Conservation (phyloP, 2,797 vertebrate genomes). For the Sphaeramia orbicularis region DNA sequence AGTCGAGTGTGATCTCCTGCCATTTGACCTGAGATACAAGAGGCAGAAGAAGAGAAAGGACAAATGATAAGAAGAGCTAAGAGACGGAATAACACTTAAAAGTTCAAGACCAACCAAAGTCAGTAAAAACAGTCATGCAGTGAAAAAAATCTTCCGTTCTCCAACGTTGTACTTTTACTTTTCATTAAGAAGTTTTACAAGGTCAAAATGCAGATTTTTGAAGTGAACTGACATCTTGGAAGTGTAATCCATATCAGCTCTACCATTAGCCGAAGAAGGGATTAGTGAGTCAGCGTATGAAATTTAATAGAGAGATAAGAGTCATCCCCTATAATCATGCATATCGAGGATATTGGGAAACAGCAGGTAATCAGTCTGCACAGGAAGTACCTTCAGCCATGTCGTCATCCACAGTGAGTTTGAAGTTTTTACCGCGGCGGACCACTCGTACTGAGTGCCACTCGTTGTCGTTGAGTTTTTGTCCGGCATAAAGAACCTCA, state of each 20-base stretch:
- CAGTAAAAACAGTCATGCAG: no score
- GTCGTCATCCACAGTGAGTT: constrained; percentile 94
- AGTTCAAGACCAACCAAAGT: no score
- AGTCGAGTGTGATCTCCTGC: constrained; percentile 95
- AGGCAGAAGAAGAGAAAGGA: constrained; percentile 3
- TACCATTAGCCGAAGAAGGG: background rate
- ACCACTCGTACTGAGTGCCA: constrained; percentile 97
- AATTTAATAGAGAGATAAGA: background rate
- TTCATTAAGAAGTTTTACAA: background rate
- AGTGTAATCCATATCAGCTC: background rate
- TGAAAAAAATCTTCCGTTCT: no score
- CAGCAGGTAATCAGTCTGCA: background rate
- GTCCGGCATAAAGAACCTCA: constrained; percentile 95
- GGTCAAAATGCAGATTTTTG: no score
- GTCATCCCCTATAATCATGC: background rate
- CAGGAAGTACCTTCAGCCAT: constrained; percentile 91
- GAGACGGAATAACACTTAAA: constrained; percentile 22
- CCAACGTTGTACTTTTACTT: no score
- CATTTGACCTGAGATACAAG: constrained; percentile 89
- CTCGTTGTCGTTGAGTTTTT: constrained; percentile 98
- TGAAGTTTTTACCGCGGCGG: constrained; percentile 94
- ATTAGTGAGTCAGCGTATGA: background rate
- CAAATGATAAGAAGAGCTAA: constrained; percentile 25
- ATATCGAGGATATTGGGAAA: background rate
- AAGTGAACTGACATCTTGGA: background rate